Evolutionary conservation across 2,113 vertebrate genomes (phyloP), one percentile per base, ranked within the genome.

Genomic region (Spizaetus ornatus): DNA sequence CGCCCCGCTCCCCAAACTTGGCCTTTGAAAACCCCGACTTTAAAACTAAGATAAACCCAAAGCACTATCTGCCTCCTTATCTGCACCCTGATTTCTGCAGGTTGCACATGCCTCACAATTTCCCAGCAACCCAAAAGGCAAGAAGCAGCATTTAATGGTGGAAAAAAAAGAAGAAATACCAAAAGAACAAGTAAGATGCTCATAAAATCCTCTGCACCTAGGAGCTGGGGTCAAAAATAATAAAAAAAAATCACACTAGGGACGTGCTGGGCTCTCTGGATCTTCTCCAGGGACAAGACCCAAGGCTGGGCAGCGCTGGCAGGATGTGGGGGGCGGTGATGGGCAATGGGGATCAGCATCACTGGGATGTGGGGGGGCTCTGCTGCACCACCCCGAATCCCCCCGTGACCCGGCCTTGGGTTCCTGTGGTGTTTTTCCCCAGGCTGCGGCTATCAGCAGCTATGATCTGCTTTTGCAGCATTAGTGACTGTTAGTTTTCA

Each of bases 331-430:
- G 38, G n/a, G 42, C 0, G 15, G 26, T 0, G 11, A 42, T 29
- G 23, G 63, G 29, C 16, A 17, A 19, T 0, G 0, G 48, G 43
- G 18, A 29, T 70, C 36, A 22, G 40, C 11, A 34, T 5, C 76
- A 4, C 11, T 1, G 8, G 74, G 66, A 32, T 0, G 3, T 23
- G 47, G n/a, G 26, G 43, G 43, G 38, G 31, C 48, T 83, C 18
- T 47, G 38, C 34, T 38, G 6, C n/a, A 20, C 3, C n/a, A 16
- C 43, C 29, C 20, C 1, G 0, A 11, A 47, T n/a, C 9, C 11
- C 18, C 15, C 34, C 1, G 2, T 0, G 3, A 11, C 50, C 56
- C 3, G 1, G 25, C 55, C 36, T 32, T 0, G 6, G 6, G 15
- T 42, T 9, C 34, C 48, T 0, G 1, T 0, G 31, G n/a, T 65